phyloP scores from a whole-genome alignment of 1,140 invertebrate species.

The Tigriopus japonicus region DNA sequence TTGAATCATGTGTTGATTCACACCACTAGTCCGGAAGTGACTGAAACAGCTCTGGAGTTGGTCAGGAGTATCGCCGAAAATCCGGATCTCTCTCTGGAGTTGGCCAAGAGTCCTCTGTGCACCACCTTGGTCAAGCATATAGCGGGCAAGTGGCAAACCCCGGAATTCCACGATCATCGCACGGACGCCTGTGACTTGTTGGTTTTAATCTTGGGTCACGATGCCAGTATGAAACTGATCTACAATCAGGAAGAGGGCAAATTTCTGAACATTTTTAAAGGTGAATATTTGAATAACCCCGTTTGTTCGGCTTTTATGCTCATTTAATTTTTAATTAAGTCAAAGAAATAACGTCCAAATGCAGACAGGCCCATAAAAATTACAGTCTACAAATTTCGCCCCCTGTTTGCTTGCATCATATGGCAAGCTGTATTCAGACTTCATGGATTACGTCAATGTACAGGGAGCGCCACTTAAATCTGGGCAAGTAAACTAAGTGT shows the following conservation, averaged over 20 bases:
- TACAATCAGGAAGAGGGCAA: background rate
- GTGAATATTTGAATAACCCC: too few relatives aligned
- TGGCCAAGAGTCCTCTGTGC: constrained; percentile 2
- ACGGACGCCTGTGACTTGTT: background rate
- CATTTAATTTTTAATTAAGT: too few relatives aligned
- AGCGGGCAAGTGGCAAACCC: background rate
- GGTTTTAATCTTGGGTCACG: background rate
- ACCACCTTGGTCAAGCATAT: background rate
- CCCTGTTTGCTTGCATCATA: too few relatives aligned
- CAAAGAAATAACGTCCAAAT: too few relatives aligned
- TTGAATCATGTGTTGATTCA: background rate
- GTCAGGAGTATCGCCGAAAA: background rate
- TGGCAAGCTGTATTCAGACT: too few relatives aligned
- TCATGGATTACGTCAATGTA: too few relatives aligned
- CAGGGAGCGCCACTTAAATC: too few relatives aligned
- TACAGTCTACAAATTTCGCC: too few relatives aligned
- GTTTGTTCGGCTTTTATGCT: too few relatives aligned
- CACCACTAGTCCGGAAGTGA: constrained; percentile 6
- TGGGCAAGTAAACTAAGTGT: too few relatives aligned
- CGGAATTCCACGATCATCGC: background rate
- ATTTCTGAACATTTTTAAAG: background rate
- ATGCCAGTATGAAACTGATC: background rate
- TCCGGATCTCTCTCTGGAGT: background rate
- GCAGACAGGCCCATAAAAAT: too few relatives aligned
- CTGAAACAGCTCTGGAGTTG: background rate